phyloP scores from a whole-genome alignment of 2,113 vertebrate species.

The Geococcyx californianus region DNA sequence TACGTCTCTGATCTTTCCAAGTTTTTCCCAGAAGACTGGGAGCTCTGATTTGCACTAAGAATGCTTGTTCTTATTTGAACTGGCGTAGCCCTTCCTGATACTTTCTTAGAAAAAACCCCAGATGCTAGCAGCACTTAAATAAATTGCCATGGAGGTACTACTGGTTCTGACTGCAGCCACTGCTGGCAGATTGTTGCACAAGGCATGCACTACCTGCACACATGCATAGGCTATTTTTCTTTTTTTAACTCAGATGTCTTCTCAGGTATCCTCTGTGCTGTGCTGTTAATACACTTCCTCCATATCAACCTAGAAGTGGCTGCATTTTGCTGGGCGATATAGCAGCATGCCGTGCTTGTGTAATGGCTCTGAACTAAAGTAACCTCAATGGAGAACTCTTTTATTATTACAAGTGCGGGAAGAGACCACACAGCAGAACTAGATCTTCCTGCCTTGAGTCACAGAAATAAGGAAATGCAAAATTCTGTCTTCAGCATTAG shows the following conservation, averaged over 20 bases:
- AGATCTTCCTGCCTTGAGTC: slow-evolving; percentile 1
- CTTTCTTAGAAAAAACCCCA: background rate
- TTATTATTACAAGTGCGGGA: background rate
- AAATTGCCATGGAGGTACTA: background rate
- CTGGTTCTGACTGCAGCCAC: background rate
- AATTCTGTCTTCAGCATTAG: background rate
- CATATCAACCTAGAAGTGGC: background rate
- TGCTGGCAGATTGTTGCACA: background rate
- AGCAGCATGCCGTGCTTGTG: background rate
- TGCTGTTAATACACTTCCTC: background rate
- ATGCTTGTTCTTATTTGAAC: background rate
- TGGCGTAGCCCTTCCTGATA: background rate
- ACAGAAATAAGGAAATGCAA: slow-evolving; percentile 11
- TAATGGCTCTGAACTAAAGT: slow-evolving; percentile 32
- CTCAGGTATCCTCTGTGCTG: background rate
- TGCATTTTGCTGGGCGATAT: background rate
- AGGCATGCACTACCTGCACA: fast-evolving
- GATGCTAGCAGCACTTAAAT: background rate
- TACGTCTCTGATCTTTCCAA: background rate
- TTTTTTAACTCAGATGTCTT: background rate
- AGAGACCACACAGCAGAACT: background rate
- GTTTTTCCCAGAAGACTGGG: background rate
- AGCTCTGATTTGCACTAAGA: background rate
- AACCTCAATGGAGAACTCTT: background rate
- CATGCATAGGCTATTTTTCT: background rate